These are phyloP conservation scores for Lasius fuliginosus DNA, from an alignment of 2,888 invertebrate genomes.

Conservation along the genomic window DNA sequence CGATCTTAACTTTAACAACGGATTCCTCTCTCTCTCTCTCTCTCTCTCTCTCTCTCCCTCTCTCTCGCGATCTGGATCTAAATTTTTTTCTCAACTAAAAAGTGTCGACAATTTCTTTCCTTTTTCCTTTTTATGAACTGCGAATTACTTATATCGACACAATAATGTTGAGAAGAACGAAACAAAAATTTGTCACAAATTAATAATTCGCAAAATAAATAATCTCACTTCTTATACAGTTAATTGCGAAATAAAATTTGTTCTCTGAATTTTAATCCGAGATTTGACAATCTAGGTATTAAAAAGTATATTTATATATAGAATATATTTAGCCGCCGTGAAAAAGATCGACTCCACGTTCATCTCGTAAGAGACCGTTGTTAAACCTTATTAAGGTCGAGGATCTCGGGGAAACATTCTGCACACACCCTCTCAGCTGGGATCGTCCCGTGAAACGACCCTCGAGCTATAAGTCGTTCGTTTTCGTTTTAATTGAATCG, in stretches of 20 bases:
- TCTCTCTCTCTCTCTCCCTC: too few species aligned
- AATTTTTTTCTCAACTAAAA: background rate
- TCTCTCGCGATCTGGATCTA: background rate
- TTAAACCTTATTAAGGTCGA: conserved; percentile 25
- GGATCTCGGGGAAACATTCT: conserved; percentile 14
- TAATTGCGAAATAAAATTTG: background rate
- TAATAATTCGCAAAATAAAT: background rate
- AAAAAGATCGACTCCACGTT: background rate
- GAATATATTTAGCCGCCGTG: background rate
- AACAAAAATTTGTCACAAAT: background rate
- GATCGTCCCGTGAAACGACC: conserved; percentile 53
- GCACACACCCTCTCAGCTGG: conserved; percentile 14
- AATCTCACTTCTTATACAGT: background rate
- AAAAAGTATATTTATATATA: background rate
- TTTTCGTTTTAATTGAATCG: conserved; percentile 41
- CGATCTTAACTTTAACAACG: conserved; percentile 15
- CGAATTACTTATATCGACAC: background rate
- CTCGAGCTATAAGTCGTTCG: conserved; percentile 45
- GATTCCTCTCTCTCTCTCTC: too few species aligned
- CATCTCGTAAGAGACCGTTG: background rate
- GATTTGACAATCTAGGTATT: conserved; percentile 1
- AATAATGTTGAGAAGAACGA: background rate
- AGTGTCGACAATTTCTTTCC: background rate
- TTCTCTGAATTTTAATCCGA: background rate
- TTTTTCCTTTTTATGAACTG: background rate